These are phyloP conservation scores for Tuberolachnus salignus DNA, from an alignment of 2,888 invertebrate genomes.

Conservation along the genomic window DNA sequence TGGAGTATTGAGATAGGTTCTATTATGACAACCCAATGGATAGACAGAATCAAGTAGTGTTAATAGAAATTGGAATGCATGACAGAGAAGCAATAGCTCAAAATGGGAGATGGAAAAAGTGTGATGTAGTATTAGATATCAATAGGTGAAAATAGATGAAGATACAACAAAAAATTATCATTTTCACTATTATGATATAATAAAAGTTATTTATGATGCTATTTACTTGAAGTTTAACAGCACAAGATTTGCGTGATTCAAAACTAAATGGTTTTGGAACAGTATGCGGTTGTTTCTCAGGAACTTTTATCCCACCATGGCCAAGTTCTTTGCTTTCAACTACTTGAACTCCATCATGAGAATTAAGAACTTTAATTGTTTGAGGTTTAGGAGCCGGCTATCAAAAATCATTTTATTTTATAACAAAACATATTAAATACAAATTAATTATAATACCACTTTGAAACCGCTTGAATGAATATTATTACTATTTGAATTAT, in stretches of 20 bases:
- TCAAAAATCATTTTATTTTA: slow-evolving; percentile 1
- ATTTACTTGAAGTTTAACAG: slow-evolving; percentile 35
- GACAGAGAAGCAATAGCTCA: no score
- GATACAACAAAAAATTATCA: no score
- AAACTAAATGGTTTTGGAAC: slow-evolving; percentile 47
- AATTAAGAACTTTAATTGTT: slow-evolving; percentile 43
- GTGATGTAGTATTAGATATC: no score
- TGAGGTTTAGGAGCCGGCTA: slow-evolving; percentile 9
- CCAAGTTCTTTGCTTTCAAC: slow-evolving; percentile 49
- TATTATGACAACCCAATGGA: no score
- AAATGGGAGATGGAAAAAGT: no score
- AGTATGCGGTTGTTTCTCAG: slow-evolving; percentile 42
- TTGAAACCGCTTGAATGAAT: slow-evolving; percentile 26
- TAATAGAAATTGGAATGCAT: no score
- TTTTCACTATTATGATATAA: background rate
- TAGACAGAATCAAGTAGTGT: no score
- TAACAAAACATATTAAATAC: background rate
- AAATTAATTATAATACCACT: slow-evolving; percentile 12
- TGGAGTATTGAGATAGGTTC: no score
- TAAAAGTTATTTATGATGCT: background rate
- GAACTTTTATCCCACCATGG: slow-evolving; percentile 37
- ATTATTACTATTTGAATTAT: background rate
- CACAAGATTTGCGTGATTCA: slow-evolving; percentile 33
- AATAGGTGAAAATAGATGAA: background rate
- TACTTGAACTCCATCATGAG: slow-evolving; percentile 43